Conservation (phyloP, 2,797 vertebrate genomes). For the Okamejei kenojei region DNA sequence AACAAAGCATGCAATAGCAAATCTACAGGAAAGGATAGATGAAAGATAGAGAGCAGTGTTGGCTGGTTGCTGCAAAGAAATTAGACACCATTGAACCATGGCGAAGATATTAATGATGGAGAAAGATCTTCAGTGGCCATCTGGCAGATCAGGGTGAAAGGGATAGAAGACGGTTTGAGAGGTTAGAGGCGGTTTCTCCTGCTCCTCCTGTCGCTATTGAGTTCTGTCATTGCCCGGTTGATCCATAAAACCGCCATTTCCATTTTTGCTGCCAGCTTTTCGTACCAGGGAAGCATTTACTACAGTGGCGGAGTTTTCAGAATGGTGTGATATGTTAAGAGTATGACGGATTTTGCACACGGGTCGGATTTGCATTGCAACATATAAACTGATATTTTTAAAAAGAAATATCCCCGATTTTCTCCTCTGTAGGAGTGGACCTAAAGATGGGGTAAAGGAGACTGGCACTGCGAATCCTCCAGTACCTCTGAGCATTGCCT, state of each 20-base stretch:
- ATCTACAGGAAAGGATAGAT: neutral
- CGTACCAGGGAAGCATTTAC: neutral
- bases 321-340: neutral
- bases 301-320: neutral
- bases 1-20: no score
- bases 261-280: neutral
- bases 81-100: neutral
- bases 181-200: neutral
- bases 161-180: neutral
- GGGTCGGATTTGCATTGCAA: neutral
- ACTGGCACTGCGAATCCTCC: neutral
- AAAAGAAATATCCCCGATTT: constrained; percentile 5
- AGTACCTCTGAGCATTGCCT: neutral
- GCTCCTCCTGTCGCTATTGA: neutral
- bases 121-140: neutral
- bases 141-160: neutral
- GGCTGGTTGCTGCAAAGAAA: neutral
- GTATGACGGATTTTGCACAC: neutral
- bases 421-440: constrained; percentile 22
- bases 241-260: no score
- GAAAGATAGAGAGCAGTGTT: neutral
- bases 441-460: neutral
- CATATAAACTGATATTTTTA: neutral
- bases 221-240: neutral
- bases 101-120: neutral